Evolutionary conservation across 2,797 vertebrate species (phyloP), one percentile per base, ranked within the genome.

Genomic region (Masticophis lateralis): DNA sequence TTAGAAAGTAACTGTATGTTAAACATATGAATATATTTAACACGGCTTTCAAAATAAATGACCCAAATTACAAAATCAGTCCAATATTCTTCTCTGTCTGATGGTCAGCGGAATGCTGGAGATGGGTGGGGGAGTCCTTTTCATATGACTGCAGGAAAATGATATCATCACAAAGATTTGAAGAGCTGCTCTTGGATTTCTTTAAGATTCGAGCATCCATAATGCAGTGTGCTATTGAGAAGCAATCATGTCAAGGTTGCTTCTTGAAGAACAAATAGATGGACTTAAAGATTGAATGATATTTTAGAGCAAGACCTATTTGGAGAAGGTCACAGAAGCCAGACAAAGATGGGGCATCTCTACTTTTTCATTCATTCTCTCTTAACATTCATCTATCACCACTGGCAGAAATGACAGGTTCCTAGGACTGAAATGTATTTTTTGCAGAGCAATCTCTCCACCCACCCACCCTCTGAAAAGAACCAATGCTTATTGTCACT

Each of bases 381-480:
- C 53, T 57, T 79, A 37, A 93, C 32, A 69, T 87, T 90, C 60
- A 69, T 93, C 86, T 83, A 69, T 93, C 92, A 87, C 86, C 57
- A 27, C 51, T 57, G 11, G 83, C 74, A 93, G 59, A 86, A 89
- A 90, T 93, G 79, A 93, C 60, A 87, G 89, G 69, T 87, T 83
- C 89, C 79, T 57, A 25, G 16, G 25, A 60, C 79, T 28, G n/a
- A 86, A 90, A 87, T 93, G 37, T 57, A 86, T 43, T 66, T 83
- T 93, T 90, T 57, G 13, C 32, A 69, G 59, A 87, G 51, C 79
- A 87, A 56, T 56, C 88, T 83, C 32, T 32, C 32, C 22, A 28
- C 18, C 43, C n/a, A n/a, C 4, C 11, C 61, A 63, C 25, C 47
- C 60, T 32, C 22, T 69, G 88, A 43, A 66, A 93, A 93, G 18